These are phyloP conservation scores for Tricholaema leucomelas DNA, from an alignment of 2,113 vertebrate genomes.

Conservation along the genomic window DNA sequence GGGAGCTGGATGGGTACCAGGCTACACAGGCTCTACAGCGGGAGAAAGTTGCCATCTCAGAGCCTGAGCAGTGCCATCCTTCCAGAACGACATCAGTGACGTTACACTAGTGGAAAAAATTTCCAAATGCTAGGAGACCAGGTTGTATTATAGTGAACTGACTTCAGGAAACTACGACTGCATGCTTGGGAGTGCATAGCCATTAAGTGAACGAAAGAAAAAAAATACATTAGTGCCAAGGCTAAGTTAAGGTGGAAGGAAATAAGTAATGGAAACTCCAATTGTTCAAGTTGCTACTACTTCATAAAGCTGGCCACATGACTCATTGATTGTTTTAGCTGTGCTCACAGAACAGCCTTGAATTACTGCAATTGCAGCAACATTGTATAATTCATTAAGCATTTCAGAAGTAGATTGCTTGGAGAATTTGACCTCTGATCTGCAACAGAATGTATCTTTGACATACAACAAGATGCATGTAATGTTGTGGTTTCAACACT, in stretches of 20 bases:
- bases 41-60: not conserved
- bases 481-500: not conserved
- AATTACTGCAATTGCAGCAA: not conserved
- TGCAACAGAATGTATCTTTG: not conserved
- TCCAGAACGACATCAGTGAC: not conserved
- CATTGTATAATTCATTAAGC: not conserved
- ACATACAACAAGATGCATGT: not conserved
- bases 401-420: not conserved
- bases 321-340: not conserved
- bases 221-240: not conserved
- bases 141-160: not conserved
- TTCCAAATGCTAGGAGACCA: not conserved
- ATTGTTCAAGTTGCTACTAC: not conserved
- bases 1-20: slow-evolving; percentile 23
- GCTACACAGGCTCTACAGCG: not conserved
- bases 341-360: not conserved
- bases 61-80: not conserved
- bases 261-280: slow-evolving; percentile 57
- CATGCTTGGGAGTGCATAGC: not conserved
- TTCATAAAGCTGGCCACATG: not conserved
- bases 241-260: slow-evolving; percentile 39
- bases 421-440: not conserved
- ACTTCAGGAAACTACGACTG: not conserved
- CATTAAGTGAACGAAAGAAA: slow-evolving; percentile 15
- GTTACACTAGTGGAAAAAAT: slow-evolving; percentile 32